These are phyloP conservation scores for Eulithis prunata DNA, from an alignment of 2,888 invertebrate species.

Conservation along the genomic window DNA sequence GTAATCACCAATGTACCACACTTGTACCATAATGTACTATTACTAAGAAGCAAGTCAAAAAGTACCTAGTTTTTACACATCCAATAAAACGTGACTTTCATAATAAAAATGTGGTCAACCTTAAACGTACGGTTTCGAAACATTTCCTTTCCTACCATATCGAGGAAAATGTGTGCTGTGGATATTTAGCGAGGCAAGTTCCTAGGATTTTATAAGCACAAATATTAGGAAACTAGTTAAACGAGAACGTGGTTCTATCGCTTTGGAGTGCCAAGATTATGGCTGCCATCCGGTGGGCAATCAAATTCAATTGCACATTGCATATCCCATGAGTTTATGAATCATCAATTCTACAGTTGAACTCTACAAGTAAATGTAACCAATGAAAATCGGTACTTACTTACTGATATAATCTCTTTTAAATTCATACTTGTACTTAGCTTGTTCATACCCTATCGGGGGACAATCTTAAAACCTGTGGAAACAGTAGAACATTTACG, in stretches of 20 bases:
- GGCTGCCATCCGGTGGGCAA: conserved; percentile 10
- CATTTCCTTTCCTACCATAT: conserved; percentile 25
- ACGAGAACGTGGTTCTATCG: conserved; percentile 13
- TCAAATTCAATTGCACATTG: conserved; percentile 1
- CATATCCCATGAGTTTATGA: background rate
- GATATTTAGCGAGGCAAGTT: conserved; percentile 19
- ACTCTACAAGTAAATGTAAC: too few relatives aligned
- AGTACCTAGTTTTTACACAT: too few relatives aligned
- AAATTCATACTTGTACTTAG: too few relatives aligned
- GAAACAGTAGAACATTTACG: too few relatives aligned
- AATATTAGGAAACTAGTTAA: conserved; percentile 12
- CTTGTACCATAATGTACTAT: too few relatives aligned
- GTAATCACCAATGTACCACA: too few relatives aligned
- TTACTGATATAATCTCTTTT: too few relatives aligned
- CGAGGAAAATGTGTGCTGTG: conserved; percentile 18
- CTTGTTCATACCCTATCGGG: too few relatives aligned
- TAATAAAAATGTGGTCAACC: conserved; percentile 18
- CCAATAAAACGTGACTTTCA: conserved; percentile 2
- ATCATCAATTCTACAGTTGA: background rate
- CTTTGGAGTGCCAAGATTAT: conserved; percentile 14
- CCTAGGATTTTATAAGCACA: conserved; percentile 1
- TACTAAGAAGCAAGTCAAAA: too few relatives aligned
- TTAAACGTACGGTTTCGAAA: conserved; percentile 22
- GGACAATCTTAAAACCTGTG: too few relatives aligned
- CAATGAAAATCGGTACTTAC: too few relatives aligned